These are phyloP conservation scores for Eurytoma adleriae DNA, from an alignment of 2,888 invertebrate genomes.

Conservation along the genomic window DNA sequence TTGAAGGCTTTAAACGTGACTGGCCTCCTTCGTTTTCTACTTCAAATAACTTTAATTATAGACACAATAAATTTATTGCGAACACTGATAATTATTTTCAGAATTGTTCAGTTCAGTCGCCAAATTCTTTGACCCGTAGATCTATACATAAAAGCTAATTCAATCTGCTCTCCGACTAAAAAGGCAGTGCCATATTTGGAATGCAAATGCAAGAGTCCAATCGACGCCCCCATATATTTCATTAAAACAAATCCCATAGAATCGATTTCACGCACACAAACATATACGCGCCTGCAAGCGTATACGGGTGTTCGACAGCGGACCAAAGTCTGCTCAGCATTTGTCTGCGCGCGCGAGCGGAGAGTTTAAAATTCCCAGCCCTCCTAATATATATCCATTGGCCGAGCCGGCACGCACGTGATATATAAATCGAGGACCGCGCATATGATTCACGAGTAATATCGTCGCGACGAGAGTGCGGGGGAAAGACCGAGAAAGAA, in stretches of 20 bases:
- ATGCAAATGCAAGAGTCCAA: constrained; percentile 10
- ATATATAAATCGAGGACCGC: constrained; percentile 31
- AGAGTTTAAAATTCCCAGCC: constrained; percentile 49
- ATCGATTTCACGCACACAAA: constrained; percentile 38
- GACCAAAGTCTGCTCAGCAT: neutral
- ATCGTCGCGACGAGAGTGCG: constrained; percentile 35
- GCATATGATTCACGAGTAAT: constrained; percentile 51
- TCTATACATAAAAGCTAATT: neutral
- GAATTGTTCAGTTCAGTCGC: no score
- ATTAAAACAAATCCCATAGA: constrained; percentile 50
- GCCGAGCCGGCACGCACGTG: neutral
- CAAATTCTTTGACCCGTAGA: neutral
- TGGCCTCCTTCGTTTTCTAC: no score
- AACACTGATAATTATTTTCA: no score
- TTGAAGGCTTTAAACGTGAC: no score
- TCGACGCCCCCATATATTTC: constrained; percentile 40
- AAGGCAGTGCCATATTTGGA: no score
- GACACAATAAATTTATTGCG: no score
- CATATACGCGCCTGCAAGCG: neutral
- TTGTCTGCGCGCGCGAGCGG: constrained; percentile 10
- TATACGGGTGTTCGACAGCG: neutral
- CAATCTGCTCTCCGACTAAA: neutral
- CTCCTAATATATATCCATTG: constrained; percentile 28
- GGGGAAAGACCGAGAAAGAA: constrained; percentile 6
- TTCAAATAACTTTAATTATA: no score